A percentile compares a stretch with the other conserved stretches of the same genome.
These are phyloP conservation scores for Brachionus sp. DNA, from an alignment of 1,140 invertebrate genomes.

Conservation along the genomic window DNA sequence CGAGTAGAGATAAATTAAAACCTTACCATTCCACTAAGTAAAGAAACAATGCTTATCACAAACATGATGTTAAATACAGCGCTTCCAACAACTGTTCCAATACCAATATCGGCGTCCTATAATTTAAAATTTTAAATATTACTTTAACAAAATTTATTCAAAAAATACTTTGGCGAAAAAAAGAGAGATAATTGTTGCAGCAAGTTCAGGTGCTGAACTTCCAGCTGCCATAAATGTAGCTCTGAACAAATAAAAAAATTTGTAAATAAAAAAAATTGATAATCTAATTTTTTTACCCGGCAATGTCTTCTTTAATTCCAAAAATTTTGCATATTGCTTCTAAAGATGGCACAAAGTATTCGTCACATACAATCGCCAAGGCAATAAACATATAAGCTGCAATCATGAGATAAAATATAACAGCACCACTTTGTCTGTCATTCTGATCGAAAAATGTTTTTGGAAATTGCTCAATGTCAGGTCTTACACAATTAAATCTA, in stretches of 20 bases:
- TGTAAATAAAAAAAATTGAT: not conserved
- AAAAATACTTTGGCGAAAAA: conserved; percentile 46
- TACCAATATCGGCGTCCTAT: conserved; percentile 28
- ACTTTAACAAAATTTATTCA: conserved; percentile 31
- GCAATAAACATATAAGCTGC: conserved; percentile 63
- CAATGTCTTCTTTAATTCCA: not conserved
- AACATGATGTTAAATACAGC: conserved; percentile 92
- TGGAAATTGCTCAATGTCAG: conserved; percentile 33
- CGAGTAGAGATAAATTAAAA: too few relatives aligned
- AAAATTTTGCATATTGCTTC: conserved; percentile 50
- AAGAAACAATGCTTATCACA: conserved; percentile 87
- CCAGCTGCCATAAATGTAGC: conserved; percentile 87
- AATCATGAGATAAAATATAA: conserved; percentile 58
- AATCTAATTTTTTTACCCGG: conserved; percentile 52
- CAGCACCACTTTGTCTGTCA: conserved; percentile 30
- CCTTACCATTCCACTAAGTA: conserved; percentile 63
- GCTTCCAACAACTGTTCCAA: conserved; percentile 62
- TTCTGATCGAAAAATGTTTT: conserved; percentile 14
- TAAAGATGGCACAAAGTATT: conserved; percentile 59
- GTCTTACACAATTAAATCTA: not conserved
- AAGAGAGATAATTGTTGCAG: conserved; percentile 75
- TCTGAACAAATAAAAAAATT: not conserved
- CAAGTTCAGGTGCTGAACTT: conserved; percentile 82
- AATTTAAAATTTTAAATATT: not conserved
- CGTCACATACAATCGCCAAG: conserved; percentile 62